Conservation (phyloP, 1,140 invertebrate species). For the Halotydeus destructor region DNA sequence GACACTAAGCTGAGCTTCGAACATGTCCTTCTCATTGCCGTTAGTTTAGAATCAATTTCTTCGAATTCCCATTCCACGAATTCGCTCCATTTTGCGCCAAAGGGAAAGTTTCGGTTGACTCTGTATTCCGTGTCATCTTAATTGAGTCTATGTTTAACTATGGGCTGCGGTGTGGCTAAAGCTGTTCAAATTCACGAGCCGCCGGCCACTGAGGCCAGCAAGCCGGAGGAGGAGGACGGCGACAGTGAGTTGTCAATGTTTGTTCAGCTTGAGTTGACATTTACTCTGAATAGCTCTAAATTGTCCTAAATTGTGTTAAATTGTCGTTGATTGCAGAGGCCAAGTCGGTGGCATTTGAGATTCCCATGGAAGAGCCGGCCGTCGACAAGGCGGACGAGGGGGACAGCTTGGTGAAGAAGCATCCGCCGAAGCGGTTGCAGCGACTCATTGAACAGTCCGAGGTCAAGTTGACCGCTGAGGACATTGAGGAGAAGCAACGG, state of each 20-base stretch:
- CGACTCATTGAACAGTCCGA: slow-evolving; percentile 12
- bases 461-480: slow-evolving; percentile 12
- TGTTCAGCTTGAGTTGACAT: neutral
- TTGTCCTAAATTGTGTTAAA: no score
- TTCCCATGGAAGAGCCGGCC: slow-evolving; percentile 13
- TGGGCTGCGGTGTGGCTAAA: slow-evolving; percentile 7
- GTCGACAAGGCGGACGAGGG: neutral
- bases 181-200: slow-evolving; percentile 1
- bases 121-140: no score
- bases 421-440: slow-evolving; percentile 11
- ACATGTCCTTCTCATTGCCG: no score
- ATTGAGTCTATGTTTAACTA: no score
- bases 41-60: no score
- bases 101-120: no score
- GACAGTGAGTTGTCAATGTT: neutral
- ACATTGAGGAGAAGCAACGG: slow-evolving; percentile 11
- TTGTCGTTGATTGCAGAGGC: slow-evolving; percentile 11
- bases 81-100: no score
- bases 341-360: slow-evolving; percentile 15
- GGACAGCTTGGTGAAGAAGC: slow-evolving; percentile 11
- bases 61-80: no score
- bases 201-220: neutral
- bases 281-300: neutral
- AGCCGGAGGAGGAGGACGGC: no score
- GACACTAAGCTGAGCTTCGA: no score